Percentiles rank a stretch among this genome's conserved stretches.
phyloP scores from a whole-genome alignment of 1,140 invertebrate species.

The Drosophila punjabiensis region DNA sequence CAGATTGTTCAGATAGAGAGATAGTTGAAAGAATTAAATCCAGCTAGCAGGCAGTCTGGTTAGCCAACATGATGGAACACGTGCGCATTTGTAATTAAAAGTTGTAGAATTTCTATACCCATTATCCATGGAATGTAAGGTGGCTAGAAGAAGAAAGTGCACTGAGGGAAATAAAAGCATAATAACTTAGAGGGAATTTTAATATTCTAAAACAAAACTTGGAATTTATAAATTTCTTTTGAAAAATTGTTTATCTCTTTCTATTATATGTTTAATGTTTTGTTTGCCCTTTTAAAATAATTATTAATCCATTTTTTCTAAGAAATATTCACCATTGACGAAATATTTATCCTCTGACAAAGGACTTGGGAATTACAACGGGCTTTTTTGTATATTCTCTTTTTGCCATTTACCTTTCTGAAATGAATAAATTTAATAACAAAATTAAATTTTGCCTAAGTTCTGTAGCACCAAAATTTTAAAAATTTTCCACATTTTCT shows the following conservation, averaged over 20 bases:
- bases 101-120: slow-evolving; percentile 63
- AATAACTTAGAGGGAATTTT: background rate
- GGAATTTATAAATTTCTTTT: too few relatives aligned
- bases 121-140: slow-evolving; percentile 30
- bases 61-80: slow-evolving; percentile 59
- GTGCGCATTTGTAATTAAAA: slow-evolving; percentile 71
- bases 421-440: too few relatives aligned
- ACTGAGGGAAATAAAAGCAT: background rate
- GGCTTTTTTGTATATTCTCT: background rate
- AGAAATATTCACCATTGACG: background rate
- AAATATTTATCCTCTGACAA: background rate
- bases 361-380: background rate
- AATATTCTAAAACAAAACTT: background rate
- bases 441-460: too few relatives aligned
- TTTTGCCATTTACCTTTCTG: background rate
- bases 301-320: too few relatives aligned
- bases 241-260: too few relatives aligned
- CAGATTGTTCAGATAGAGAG: slow-evolving; percentile 26
- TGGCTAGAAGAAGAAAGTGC: slow-evolving; percentile 17
- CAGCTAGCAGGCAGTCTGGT: slow-evolving; percentile 18
- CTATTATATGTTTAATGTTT: too few relatives aligned
- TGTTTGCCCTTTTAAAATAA: too few relatives aligned
- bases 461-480: too few relatives aligned
- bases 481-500: background rate
- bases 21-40: slow-evolving; percentile 37